These are phyloP conservation scores for Hypena proboscidalis DNA, from an alignment of 2,888 invertebrate genomes.

Conservation along the genomic window DNA sequence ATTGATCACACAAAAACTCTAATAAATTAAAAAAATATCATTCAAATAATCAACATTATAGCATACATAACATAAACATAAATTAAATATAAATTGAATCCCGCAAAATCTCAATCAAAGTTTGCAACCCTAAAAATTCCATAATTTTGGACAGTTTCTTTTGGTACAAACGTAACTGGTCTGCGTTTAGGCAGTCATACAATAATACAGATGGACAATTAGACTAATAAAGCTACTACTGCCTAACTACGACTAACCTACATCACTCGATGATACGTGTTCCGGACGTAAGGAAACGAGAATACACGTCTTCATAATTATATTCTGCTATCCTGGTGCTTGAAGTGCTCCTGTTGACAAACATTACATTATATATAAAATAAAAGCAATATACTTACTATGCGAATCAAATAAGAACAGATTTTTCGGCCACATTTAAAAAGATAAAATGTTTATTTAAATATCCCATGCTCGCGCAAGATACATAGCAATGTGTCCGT, in stretches of 20 bases:
- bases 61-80: too few species aligned
- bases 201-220: conserved; percentile 42
- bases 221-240: conserved; percentile 43
- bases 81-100: too few species aligned
- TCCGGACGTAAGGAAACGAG: conserved; percentile 32
- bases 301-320: conserved; percentile 44
- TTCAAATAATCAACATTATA: too few species aligned
- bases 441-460: too few species aligned
- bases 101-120: not conserved
- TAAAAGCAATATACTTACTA: too few species aligned
- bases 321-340: conserved; percentile 63
- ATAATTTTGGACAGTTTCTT: conserved; percentile 3
- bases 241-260: conserved; percentile 59
- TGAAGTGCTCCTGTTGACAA: conserved; percentile 46
- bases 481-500: too few species aligned
- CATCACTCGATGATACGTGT: conserved; percentile 50
- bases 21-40: too few species aligned
- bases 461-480: too few species aligned
- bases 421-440: too few species aligned
- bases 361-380: too few species aligned
- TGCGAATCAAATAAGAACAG: too few species aligned
- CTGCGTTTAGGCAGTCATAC: conserved; percentile 18
- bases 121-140: conserved; percentile 1
- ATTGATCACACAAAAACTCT: too few species aligned
- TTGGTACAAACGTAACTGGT: conserved; percentile 13